Percentiles rank a stretch among this genome's conserved stretches.
Evolutionary conservation across 2,888 invertebrate species (phyloP).

Genomic region (Chrysotoxum bicinctum): DNA sequence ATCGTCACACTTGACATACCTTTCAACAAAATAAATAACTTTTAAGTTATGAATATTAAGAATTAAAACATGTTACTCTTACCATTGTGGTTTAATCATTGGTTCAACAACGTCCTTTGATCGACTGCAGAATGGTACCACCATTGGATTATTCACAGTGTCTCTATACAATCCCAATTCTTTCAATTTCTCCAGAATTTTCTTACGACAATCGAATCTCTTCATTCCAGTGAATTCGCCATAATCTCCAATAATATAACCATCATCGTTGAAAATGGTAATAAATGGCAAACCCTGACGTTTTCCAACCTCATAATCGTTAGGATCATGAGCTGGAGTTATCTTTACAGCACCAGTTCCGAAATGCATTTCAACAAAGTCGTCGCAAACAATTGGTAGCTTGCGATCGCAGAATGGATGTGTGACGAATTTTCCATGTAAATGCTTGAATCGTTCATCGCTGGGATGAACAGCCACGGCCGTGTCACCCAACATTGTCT

Average conservation of each 20-base stretch:
- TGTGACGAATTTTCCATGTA: conserved; percentile 90
- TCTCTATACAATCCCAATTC: conserved; percentile 88
- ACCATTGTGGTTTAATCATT: conserved; percentile 98
- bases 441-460: conserved; percentile 90
- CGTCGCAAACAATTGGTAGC: conserved; percentile 94
- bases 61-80: conserved; percentile 51
- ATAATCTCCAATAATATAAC: conserved; percentile 91
- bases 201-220: conserved; percentile 93
- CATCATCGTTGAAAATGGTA: conserved; percentile 95
- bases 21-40: conserved; percentile 74
- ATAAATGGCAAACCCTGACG: conserved; percentile 93
- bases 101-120: conserved; percentile 99
- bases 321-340: conserved; percentile 98
- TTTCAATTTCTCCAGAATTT: conserved; percentile 89
- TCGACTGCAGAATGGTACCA: conserved; percentile 96
- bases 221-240: conserved; percentile 92
- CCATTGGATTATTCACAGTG: conserved; percentile 95
- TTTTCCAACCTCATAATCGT: conserved; percentile 97
- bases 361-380: conserved; percentile 96
- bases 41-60: neutral
- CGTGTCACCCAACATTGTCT: conserved; percentile 99
- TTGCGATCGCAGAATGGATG: conserved; percentile 94
- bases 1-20: conserved; percentile 92
- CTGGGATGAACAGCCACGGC: conserved; percentile 99
- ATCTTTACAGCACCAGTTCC: conserved; percentile 99